Percentiles rank a stretch among this genome's conserved stretches.
Evolutionary conservation across 2,888 invertebrate genomes (phyloP).

Genomic region (Agrochola macilenta): DNA sequence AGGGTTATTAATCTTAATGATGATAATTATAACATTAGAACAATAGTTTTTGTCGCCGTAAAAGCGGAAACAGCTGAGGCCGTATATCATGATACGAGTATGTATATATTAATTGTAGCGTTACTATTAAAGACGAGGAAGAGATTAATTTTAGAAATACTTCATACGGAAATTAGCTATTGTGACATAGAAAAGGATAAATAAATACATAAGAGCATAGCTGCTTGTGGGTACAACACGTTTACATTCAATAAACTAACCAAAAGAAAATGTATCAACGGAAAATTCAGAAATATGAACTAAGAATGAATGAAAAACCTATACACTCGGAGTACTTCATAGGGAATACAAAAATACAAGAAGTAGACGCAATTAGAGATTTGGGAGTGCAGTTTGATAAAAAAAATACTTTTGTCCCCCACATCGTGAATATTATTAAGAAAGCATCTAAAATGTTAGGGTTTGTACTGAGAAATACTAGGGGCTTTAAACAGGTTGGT

Average conservation of each 20-base stretch:
- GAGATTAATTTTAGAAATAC: conserved; percentile 23
- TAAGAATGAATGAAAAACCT: too few relatives aligned
- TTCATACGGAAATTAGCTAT: neutral
- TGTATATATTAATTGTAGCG: conserved; percentile 35
- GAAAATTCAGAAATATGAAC: neutral
- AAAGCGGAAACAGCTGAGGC: conserved; percentile 5
- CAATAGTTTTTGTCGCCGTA: neutral
- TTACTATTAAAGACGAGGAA: conserved; percentile 16
- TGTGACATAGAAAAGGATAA: too few relatives aligned
- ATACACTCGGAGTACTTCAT: too few relatives aligned
- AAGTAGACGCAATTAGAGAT: too few relatives aligned
- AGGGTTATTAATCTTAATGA: neutral
- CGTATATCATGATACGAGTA: conserved; percentile 7
- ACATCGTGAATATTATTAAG: too few relatives aligned
- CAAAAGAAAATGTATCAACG: neutral
- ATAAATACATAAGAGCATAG: neutral
- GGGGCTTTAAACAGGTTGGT: too few relatives aligned
- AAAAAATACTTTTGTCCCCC: too few relatives aligned
- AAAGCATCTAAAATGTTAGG: too few relatives aligned
- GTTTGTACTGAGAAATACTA: too few relatives aligned
- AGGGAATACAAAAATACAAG: too few relatives aligned
- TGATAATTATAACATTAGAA: neutral
- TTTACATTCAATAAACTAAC: neutral
- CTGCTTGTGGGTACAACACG: neutral
- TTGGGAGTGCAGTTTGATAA: too few relatives aligned